phyloP scores from a whole-genome alignment of 2,113 vertebrate genomes.

The Dolichotis patagonum region DNA sequence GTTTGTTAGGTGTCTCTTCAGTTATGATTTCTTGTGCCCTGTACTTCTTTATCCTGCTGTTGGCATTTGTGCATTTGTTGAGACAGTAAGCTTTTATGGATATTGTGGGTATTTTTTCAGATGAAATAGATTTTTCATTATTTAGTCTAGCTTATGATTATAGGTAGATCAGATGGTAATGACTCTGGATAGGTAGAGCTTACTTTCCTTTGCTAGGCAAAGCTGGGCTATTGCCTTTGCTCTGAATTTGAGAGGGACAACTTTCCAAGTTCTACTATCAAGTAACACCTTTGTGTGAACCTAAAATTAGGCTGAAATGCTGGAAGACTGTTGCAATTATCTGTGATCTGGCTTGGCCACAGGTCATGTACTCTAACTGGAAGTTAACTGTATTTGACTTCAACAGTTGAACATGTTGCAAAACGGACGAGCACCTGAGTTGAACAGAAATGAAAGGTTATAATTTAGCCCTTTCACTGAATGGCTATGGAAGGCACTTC shows the following conservation, averaged over 20 bases:
- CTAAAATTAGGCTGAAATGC: neutral
- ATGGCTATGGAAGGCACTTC: neutral
- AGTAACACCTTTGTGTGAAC: neutral
- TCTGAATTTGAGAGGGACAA: neutral
- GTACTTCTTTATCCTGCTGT: neutral
- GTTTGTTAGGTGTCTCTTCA: neutral
- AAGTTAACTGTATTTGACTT: neutral
- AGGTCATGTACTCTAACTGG: neutral
- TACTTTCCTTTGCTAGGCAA: neutral
- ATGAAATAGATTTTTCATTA: neutral
- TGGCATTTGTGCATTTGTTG: neutral
- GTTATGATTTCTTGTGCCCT: neutral
- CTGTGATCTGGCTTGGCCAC: neutral
- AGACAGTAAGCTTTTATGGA: neutral
- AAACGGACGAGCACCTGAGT: neutral
- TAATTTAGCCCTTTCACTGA: neutral
- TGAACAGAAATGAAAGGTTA: neutral
- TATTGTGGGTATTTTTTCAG: neutral
- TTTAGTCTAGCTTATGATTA: neutral
- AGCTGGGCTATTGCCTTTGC: neutral
- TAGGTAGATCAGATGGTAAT: neutral
- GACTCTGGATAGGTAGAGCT: neutral
- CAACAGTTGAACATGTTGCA: neutral
- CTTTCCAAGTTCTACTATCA: neutral
- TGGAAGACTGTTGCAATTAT: neutral